These are phyloP conservation scores for Drosophila anomelani DNA, from an alignment of 2,888 invertebrate species.

Conservation along the genomic window DNA sequence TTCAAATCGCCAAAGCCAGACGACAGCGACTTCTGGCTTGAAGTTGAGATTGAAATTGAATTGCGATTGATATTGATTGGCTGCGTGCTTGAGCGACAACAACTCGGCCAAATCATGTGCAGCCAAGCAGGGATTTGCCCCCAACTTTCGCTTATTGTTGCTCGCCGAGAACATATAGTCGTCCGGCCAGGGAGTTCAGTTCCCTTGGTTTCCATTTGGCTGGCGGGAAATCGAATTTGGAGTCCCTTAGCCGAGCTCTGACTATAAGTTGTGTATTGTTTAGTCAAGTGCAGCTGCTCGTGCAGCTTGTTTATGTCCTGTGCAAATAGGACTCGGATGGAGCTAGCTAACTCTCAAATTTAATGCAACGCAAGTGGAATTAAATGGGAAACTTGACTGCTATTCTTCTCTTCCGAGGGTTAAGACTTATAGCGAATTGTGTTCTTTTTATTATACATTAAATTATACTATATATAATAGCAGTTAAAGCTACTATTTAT, in stretches of 20 bases:
- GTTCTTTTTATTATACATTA: background rate
- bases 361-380: slow-evolving; percentile 10
- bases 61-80: slow-evolving; percentile 84
- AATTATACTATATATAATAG: background rate
- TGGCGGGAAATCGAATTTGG: slow-evolving; percentile 73
- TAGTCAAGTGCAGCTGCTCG: slow-evolving; percentile 78
- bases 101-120: slow-evolving; percentile 76
- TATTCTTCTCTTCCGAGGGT: background rate
- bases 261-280: slow-evolving; percentile 74
- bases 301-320: slow-evolving; percentile 69
- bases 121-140: slow-evolving; percentile 48
- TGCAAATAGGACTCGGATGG: slow-evolving; percentile 59
- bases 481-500: background rate
- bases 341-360: slow-evolving; percentile 13
- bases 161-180: slow-evolving; percentile 19
- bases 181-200: slow-evolving; percentile 2
- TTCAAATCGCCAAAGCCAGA: slow-evolving; percentile 56
- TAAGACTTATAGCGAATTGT: background rate
- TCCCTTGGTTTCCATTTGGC: slow-evolving; percentile 51
- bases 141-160: slow-evolving; percentile 76
- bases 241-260: slow-evolving; percentile 37
- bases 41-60: slow-evolving; percentile 81
- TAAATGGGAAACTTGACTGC: background rate
- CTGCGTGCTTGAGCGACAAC: slow-evolving; percentile 79
- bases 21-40: slow-evolving; percentile 70